Percentiles rank a stretch among this genome's conserved stretches.
Evolutionary conservation across 2,888 invertebrate species (phyloP).

Genomic region (Xanthorhoe designata): DNA sequence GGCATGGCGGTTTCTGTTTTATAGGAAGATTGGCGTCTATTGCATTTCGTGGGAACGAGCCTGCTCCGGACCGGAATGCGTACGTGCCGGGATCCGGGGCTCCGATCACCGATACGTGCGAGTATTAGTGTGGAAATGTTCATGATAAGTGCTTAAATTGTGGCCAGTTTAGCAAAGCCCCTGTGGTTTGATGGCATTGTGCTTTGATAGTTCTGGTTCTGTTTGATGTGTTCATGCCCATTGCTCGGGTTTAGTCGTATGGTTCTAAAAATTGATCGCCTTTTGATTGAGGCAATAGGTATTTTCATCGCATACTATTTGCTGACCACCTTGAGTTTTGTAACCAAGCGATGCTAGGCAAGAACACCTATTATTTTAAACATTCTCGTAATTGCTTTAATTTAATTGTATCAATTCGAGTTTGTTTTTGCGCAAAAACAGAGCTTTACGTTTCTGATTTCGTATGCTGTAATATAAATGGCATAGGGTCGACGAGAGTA

Average conservation of each 20-base stretch:
- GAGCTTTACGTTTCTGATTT: too few relatives aligned
- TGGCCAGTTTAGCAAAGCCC: conserved; percentile 11
- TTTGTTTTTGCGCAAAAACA: too few relatives aligned
- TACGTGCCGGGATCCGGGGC: conserved; percentile 49
- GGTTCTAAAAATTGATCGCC: neutral
- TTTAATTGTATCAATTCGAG: too few relatives aligned
- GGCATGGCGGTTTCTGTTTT: conserved; percentile 3
- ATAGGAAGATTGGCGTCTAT: conserved; percentile 27
- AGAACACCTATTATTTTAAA: too few relatives aligned
- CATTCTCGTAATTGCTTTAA: too few relatives aligned
- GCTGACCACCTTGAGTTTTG: neutral
- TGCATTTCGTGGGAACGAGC: conserved; percentile 42
- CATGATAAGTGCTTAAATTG: conserved; percentile 18
- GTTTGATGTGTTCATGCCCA: neutral
- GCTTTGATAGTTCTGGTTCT: conserved; percentile 1
- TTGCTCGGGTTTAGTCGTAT: neutral
- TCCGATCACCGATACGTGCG: conserved; percentile 29
- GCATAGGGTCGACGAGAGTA: neutral
- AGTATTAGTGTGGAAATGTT: conserved; percentile 29
- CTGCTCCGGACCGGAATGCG: conserved; percentile 40
- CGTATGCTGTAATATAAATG: neutral
- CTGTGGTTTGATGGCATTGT: conserved; percentile 12
- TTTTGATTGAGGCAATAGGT: neutral
- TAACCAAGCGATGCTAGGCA: neutral
- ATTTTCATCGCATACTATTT: neutral